phyloP scores from a whole-genome alignment of 2,888 invertebrate species.

The Sinohyriopsis cumingii region DNA sequence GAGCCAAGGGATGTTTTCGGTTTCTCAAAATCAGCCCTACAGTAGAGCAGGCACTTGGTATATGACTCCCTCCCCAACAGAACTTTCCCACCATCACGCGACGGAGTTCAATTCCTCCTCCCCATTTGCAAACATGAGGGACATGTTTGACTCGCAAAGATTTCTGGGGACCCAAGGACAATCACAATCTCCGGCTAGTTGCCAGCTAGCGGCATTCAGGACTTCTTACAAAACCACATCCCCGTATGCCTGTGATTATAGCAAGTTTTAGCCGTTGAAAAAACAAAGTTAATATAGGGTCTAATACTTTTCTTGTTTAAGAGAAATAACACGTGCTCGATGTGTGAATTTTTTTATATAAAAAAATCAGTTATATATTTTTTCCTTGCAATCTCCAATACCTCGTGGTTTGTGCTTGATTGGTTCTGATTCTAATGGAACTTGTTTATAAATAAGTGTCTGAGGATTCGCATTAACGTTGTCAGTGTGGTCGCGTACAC shows the following conservation, averaged over 20 bases:
- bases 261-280: conserved; percentile 33
- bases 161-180: conserved; percentile 45
- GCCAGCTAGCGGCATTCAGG: conserved; percentile 65
- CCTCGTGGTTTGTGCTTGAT: too few relatives aligned
- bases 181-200: conserved; percentile 51
- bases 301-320: conserved; percentile 3
- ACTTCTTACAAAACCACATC: conserved; percentile 58
- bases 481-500: too few relatives aligned
- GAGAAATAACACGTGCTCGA: background rate
- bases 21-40: conserved; percentile 53
- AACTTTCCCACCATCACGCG: conserved; percentile 48
- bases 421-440: too few relatives aligned
- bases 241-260: conserved; percentile 62
- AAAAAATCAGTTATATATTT: too few relatives aligned
- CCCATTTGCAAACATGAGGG: conserved; percentile 50
- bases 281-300: conserved; percentile 3
- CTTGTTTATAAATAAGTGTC: too few relatives aligned
- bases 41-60: conserved; percentile 59
- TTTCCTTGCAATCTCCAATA: too few relatives aligned
- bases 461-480: too few relatives aligned
- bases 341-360: too few relatives aligned
- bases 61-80: conserved; percentile 47
- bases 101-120: conserved; percentile 46
- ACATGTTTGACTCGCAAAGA: conserved; percentile 60
- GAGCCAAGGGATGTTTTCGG: conserved; percentile 55